phyloP scores from a whole-genome alignment of 2,888 invertebrate genomes.

The Gastracanthus pulcherrimus region DNA sequence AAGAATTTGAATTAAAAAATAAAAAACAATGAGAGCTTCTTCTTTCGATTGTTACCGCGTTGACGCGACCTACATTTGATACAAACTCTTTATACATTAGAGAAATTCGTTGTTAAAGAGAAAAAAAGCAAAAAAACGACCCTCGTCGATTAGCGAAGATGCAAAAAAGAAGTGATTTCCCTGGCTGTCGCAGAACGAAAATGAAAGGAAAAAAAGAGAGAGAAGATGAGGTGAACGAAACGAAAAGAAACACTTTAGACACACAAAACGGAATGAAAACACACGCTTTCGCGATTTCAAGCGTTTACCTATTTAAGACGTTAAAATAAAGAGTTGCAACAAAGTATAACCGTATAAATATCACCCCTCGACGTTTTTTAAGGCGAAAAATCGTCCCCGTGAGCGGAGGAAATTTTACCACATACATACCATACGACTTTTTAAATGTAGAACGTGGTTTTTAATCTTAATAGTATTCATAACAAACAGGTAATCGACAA shows the following conservation, averaged over 20 bases:
- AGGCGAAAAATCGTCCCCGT: not conserved
- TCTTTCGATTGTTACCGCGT: slow-evolving; percentile 55
- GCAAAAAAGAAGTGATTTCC: not conserved
- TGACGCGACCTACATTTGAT: slow-evolving; percentile 53
- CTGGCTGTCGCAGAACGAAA: not conserved
- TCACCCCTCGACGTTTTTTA: slow-evolving; percentile 34
- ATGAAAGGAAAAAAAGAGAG: not conserved
- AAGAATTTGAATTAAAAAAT: slow-evolving; percentile 15
- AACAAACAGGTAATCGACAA: slow-evolving; percentile 11
- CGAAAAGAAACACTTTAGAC: not conserved
- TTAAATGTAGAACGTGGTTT: slow-evolving; percentile 51
- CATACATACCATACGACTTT: slow-evolving; percentile 19
- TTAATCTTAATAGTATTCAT: slow-evolving; percentile 34
- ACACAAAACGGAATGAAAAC: not conserved
- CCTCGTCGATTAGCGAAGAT: slow-evolving; percentile 21
- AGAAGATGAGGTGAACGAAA: not conserved
- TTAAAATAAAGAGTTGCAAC: not conserved
- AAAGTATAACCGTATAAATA: slow-evolving; percentile 20
- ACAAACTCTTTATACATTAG: slow-evolving; percentile 59
- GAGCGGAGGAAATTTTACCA: slow-evolving; percentile 42
- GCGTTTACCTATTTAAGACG: not conserved
- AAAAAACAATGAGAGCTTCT: slow-evolving; percentile 53
- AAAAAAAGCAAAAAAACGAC: slow-evolving; percentile 33
- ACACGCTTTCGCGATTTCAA: not conserved
- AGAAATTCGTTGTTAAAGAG: slow-evolving; percentile 56